Evolutionary conservation across 2,113 vertebrate species (phyloP).

Genomic region (Chionis minor): DNA sequence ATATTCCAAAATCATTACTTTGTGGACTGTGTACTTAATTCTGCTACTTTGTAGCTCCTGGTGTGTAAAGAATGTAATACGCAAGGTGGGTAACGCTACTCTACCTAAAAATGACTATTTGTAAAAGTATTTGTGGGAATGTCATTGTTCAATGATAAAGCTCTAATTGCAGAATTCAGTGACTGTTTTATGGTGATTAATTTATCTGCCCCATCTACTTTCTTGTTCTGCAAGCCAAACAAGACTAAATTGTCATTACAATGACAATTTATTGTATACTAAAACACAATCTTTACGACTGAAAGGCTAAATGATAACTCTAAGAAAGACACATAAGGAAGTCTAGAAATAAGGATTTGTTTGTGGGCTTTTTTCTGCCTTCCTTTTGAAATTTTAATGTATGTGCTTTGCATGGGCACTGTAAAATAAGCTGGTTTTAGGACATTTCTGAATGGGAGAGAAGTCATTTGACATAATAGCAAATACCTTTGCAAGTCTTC

Average conservation of each 20-base stretch:
- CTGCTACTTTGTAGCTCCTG: neutral
- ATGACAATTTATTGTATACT: neutral
- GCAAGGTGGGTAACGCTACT: neutral
- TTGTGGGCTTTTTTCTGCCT: neutral
- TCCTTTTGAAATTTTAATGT: neutral
- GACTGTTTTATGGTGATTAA: neutral
- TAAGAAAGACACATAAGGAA: neutral
- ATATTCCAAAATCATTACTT: neutral
- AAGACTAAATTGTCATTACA: neutral
- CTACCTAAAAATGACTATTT: neutral
- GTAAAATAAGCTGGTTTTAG: neutral
- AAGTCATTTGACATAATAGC: neutral
- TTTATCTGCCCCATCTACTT: neutral
- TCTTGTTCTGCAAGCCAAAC: neutral
- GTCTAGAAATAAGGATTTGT: neutral
- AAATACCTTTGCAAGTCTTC: conserved; percentile 15
- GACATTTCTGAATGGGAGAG: neutral
- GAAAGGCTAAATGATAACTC: neutral
- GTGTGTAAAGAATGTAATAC: neutral
- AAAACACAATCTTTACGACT: neutral
- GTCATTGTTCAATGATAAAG: neutral
- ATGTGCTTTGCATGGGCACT: neutral
- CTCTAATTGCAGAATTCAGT: conserved; percentile 9
- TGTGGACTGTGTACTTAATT: neutral
- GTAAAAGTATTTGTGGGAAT: neutral